Evolutionary conservation across 2,888 invertebrate genomes (phyloP).

Genomic region (Drosophila lutescens): DNA sequence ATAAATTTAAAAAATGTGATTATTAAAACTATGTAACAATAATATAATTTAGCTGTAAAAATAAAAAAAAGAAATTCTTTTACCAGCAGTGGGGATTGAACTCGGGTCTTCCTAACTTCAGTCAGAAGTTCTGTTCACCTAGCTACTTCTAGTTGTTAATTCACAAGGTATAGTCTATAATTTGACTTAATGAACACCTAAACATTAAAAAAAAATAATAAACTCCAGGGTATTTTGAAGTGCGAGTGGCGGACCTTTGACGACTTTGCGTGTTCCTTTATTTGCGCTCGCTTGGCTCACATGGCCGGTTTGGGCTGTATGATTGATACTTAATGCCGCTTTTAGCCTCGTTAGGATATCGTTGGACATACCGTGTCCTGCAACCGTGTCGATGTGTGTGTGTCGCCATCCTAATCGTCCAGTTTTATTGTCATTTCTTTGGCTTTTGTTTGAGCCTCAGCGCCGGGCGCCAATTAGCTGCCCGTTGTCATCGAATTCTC

Average conservation of each 20-base stretch:
- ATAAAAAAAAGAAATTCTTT: too few relatives aligned
- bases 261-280: conserved; percentile 28
- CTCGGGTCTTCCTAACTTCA: too few relatives aligned
- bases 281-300: conserved; percentile 53
- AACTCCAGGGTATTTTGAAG: not conserved
- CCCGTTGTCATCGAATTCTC: conserved; percentile 45
- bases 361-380: conserved; percentile 43
- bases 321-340: conserved; percentile 71
- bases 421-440: conserved; percentile 76
- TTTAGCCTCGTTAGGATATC: conserved; percentile 76
- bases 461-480: conserved; percentile 73
- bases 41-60: too few relatives aligned
- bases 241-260: too few relatives aligned
- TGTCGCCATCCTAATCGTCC: conserved; percentile 54
- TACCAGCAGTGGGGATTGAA: too few relatives aligned
- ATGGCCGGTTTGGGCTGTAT: conserved; percentile 41
- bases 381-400: conserved; percentile 18
- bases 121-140: too few relatives aligned
- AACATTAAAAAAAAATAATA: too few relatives aligned
- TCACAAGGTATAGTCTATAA: too few relatives aligned
- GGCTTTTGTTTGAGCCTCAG: conserved; percentile 71
- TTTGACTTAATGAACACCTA: too few relatives aligned
- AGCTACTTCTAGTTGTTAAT: too few relatives aligned
- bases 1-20: too few relatives aligned
- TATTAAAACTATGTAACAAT: too few relatives aligned